Conservation (phyloP, 2,113 vertebrate genomes). For the Cercocebus atys region DNA sequence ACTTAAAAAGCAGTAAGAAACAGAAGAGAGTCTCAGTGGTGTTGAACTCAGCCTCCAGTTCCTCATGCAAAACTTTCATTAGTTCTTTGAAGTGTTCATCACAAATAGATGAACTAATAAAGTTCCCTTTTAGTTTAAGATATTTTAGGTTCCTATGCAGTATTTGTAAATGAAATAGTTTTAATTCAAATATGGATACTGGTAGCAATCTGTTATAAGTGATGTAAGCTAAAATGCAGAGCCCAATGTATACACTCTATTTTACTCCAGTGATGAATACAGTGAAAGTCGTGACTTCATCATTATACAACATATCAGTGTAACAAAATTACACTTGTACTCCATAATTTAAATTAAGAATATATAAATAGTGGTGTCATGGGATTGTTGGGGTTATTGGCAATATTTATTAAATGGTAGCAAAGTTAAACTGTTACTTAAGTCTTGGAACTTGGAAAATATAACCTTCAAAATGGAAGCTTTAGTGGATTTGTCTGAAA, state of each 20-base stretch:
- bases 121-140: background rate
- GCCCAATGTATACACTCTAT: background rate
- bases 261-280: background rate
- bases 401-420: background rate
- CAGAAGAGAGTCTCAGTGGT: background rate
- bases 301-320: background rate
- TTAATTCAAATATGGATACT: background rate
- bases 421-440: background rate
- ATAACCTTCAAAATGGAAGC: background rate
- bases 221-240: background rate
- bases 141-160: background rate
- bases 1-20: background rate
- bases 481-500: background rate
- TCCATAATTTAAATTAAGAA: background rate
- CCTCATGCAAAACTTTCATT: background rate
- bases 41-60: background rate
- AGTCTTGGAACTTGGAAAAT: background rate
- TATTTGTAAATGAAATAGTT: background rate
- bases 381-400: background rate
- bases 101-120: background rate
- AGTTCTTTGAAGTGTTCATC: background rate
- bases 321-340: background rate
- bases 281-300: background rate
- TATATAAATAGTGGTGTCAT: background rate
- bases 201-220: background rate